Percentiles rank a stretch among this genome's conserved stretches.
These are phyloP conservation scores for Stenodema calcarata DNA, from an alignment of 2,888 invertebrate genomes.

Conservation along the genomic window DNA sequence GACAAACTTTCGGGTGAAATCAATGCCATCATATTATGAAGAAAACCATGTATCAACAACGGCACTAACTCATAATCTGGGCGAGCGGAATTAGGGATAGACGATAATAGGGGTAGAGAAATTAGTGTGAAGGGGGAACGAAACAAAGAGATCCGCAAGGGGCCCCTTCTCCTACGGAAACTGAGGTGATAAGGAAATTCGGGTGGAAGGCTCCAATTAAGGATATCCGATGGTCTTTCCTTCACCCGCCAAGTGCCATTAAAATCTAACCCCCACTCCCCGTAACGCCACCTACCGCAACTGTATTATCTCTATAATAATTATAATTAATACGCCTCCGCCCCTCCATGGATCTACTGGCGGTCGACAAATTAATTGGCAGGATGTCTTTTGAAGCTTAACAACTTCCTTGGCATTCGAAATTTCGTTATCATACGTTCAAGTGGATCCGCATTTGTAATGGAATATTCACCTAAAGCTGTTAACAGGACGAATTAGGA, in stretches of 20 bases:
- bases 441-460: no score
- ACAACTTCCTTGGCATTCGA: no score
- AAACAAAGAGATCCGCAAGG: slow-evolving; percentile 25
- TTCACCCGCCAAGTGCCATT: slow-evolving; percentile 34
- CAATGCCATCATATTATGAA: no score
- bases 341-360: neutral
- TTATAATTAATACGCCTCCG: slow-evolving; percentile 25
- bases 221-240: slow-evolving; percentile 54
- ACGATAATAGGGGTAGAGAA: neutral
- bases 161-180: slow-evolving; percentile 52
- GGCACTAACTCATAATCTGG: neutral
- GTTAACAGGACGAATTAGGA: no score
- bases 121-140: neutral
- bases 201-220: slow-evolving; percentile 54
- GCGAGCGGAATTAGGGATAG: slow-evolving; percentile 31
- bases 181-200: slow-evolving; percentile 55
- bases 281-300: neutral
- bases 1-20: no score
- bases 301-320: slow-evolving; percentile 5
- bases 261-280: neutral
- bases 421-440: no score
- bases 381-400: slow-evolving; percentile 7
- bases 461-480: no score
- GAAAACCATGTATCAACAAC: no score
- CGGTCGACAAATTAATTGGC: slow-evolving; percentile 12